Evolutionary conservation across 2,113 vertebrate genomes (phyloP), one percentile per base, ranked within the genome.

Genomic region (Syrmaticus mikado): DNA sequence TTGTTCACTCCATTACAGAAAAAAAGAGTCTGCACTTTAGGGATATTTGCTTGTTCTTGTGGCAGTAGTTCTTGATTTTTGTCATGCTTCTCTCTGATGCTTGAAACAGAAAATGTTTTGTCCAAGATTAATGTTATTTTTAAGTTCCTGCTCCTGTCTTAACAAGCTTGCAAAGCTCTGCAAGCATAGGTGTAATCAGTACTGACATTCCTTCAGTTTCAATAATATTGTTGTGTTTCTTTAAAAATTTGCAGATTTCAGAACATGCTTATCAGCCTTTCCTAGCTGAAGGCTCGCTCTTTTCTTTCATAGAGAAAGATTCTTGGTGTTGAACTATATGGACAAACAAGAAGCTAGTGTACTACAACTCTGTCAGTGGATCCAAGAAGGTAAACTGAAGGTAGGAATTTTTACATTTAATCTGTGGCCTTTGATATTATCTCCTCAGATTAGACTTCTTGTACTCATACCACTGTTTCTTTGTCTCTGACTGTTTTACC

Each of bases 371-470:
- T 98, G 99, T 93, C 98, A 98, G 25, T 98, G 98, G 98, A 97
- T 99, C 91, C 98, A 97, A 81, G 98, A 98, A 50, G 98, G 98
- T 36, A 98, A 99, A 92, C 74, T 99, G 92, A 99, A 99, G 98
- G 99, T 99, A 96, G 85, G 96, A 86, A 46, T 82, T n/a, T 66
- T 2, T 5, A 32, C 13, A 19, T 82, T 52, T 55, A 34, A 25
- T 48, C 41, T 77, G 0, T 79, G 48, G 15, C 14, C n/a, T 83
- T 64, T 57, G 22, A 38, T 72, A 11, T 3, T 10, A 1, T 18
- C 5, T 67, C n/a, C 32, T 85, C 30, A 38, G 48, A 8, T 58
- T 17, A 30, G 28, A 17, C 28, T 30, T 30, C 28, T 28, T 17
- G 28, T 30, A 55, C 28, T 55, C 27, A 30, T 55, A 55, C 14